Conservation (phyloP, 2,888 invertebrate genomes). For the Steinernema scapterisci region DNA sequence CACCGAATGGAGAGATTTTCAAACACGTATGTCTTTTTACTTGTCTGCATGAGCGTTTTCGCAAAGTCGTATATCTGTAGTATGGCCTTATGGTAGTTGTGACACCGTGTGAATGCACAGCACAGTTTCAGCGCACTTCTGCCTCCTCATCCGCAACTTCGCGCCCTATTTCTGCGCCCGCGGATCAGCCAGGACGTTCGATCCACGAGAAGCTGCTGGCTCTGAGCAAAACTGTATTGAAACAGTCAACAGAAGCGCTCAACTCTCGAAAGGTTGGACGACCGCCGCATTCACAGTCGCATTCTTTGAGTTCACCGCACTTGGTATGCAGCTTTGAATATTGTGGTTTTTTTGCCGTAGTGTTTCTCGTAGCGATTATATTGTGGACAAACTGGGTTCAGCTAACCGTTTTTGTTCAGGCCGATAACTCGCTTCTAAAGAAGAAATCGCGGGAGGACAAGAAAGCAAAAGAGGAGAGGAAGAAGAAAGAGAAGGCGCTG, state of each 20-base stretch:
- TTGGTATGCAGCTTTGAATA: conserved; percentile 2
- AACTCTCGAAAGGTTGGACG: neutral
- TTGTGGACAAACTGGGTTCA: too few species aligned
- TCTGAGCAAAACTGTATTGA: neutral
- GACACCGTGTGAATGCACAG: conserved; percentile 5
- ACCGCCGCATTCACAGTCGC: conserved; percentile 13
- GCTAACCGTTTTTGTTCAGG: neutral
- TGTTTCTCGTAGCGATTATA: neutral
- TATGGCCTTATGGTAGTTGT: neutral
- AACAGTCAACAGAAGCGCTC: neutral
- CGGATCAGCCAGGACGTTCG: neutral
- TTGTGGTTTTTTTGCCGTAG: neutral
- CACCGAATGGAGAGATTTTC: neutral
- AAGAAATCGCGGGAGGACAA: conserved; percentile 6
- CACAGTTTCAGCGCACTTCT: conserved; percentile 19
- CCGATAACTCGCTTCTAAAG: neutral
- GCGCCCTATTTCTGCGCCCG: neutral
- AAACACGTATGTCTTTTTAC: neutral
- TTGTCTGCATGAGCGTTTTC: neutral
- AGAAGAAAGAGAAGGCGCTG: neutral
- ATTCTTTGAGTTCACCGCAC: conserved; percentile 14
- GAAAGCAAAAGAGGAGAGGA: neutral
- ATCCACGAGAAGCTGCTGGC: conserved; percentile 7
- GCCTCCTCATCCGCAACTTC: neutral
- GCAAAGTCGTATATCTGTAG: too few species aligned